These are phyloP conservation scores for Meghimatium bilineatum DNA, from an alignment of 2,888 invertebrate species.

Conservation along the genomic window DNA sequence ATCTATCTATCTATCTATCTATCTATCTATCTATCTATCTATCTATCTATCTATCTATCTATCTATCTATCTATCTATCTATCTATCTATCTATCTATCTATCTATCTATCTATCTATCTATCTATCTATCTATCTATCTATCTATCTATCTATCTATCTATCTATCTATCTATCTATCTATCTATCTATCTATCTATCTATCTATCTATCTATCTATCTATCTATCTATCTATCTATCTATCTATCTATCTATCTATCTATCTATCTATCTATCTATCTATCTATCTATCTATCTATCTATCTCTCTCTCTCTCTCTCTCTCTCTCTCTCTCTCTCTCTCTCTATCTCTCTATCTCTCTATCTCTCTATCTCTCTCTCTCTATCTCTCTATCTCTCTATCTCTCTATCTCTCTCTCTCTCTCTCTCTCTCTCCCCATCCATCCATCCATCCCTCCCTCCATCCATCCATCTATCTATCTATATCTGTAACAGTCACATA, in stretches of 20 bases:
- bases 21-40: background rate
- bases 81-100: conserved; percentile 4
- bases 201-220: background rate
- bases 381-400: background rate
- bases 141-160: background rate
- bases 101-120: conserved; percentile 16
- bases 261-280: too few relatives aligned
- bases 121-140: conserved; percentile 1
- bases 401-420: conserved; percentile 13
- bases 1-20: conserved; percentile 18
- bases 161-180: background rate
- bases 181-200: background rate
- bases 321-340: too few relatives aligned
- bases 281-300: too few relatives aligned
- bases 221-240: background rate
- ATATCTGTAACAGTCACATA: too few relatives aligned
- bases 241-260: too few relatives aligned
- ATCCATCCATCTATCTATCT: background rate
- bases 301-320: too few relatives aligned
- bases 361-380: too few relatives aligned
- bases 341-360: too few relatives aligned
- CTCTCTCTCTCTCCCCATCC: background rate
- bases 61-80: background rate
- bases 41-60: too few relatives aligned
- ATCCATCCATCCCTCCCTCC: background rate